A percentile compares a stretch with the other conserved stretches of the same genome.
Conservation (phyloP, 2,888 invertebrate genomes). For the Amiota minor region DNA sequence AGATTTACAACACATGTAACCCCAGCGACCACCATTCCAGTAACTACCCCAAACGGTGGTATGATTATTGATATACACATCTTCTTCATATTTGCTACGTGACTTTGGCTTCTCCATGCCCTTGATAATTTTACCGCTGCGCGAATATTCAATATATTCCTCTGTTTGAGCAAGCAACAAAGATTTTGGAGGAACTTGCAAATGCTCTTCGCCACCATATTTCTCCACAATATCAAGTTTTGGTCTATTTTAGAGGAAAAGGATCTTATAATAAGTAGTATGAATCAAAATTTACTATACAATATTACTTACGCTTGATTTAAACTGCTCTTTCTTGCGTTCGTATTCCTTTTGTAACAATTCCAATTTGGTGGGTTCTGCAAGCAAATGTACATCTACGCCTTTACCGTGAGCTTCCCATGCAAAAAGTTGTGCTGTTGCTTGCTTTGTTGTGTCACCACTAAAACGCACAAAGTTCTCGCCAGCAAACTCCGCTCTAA, state of each 20-base stretch:
- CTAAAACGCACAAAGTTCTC: slow-evolving; percentile 97
- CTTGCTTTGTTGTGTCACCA: slow-evolving; percentile 94
- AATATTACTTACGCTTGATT: slow-evolving; percentile 76
- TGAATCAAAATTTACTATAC: too few relatives aligned
- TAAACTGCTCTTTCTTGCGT: slow-evolving; percentile 90
- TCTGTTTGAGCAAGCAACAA: slow-evolving; percentile 93
- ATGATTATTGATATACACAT: slow-evolving; percentile 93
- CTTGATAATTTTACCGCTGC: slow-evolving; percentile 89
- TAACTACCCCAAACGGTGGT: slow-evolving; percentile 96
- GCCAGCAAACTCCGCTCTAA: slow-evolving; percentile 85
- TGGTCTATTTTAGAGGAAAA: slow-evolving; percentile 82
- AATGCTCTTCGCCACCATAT: slow-evolving; percentile 96
- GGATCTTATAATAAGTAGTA: too few relatives aligned
- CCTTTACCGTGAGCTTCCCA: slow-evolving; percentile 97
- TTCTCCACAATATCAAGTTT: slow-evolving; percentile 88
- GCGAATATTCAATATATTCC: slow-evolving; percentile 94
- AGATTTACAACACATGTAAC: slow-evolving; percentile 96
- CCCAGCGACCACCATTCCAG: slow-evolving; percentile 96
- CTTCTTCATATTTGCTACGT: slow-evolving; percentile 93
- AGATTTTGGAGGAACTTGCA: slow-evolving; percentile 90
- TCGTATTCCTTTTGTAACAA: slow-evolving; percentile 91
- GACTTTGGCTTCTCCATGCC: slow-evolving; percentile 92
- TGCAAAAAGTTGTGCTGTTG: slow-evolving; percentile 94
- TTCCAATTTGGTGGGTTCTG: slow-evolving; percentile 98
- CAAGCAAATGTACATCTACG: slow-evolving; percentile 94